Evolutionary conservation across 2,797 vertebrate genomes (phyloP), one percentile per base, ranked within the genome.

Genomic region (Chiroxiphia lanceolata): DNA sequence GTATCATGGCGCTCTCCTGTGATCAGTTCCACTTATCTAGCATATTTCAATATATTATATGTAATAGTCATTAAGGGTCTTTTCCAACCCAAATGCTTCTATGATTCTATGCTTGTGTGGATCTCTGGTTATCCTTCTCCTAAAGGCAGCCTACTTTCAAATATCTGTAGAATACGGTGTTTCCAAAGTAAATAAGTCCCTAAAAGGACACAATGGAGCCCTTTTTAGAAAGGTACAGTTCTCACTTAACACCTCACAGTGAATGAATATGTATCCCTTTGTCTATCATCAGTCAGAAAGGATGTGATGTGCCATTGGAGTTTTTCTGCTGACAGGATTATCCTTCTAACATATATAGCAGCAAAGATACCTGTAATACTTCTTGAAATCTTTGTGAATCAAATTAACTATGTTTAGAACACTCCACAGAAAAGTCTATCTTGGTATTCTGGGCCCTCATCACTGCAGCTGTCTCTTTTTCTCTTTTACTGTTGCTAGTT

Each of bases 401-500:
- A 82, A 91, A 91, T 51, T 31, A 78, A 51, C 50, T 83, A 27
- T 57, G 34, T 86, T 88, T 93, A 90, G 65, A 86, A 83, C 27
- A 54, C 33, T 44, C 59, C 36, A 54, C 31, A 72, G 48, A 77
- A 60, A 83, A 18, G 47, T 78, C 36, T 42, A 0, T 68, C 65
- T 83, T 79, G 71, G 48, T 88, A 13, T 90, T 87, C 42, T 71
- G 78, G 75, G 38, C 22, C 25, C 23, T 90, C 34, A 26, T 72
- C 40, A 51, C 56, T 83, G 45, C 42, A 85, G 67, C 74, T 57
- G 53, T 20, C 23, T 75, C 34, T 60, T 81, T 74, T 70, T 88
- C 45, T 48, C 56, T 89, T n/a, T 87, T 33, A 47, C 38, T 31
- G 2, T 76, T 11, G 5, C 72, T 79, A 98, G 97, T 98, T 95